Base-by-base conservation (phyloP, 2,113 vertebrate genomes). In the Onychorhynchus coronatus region DNA sequence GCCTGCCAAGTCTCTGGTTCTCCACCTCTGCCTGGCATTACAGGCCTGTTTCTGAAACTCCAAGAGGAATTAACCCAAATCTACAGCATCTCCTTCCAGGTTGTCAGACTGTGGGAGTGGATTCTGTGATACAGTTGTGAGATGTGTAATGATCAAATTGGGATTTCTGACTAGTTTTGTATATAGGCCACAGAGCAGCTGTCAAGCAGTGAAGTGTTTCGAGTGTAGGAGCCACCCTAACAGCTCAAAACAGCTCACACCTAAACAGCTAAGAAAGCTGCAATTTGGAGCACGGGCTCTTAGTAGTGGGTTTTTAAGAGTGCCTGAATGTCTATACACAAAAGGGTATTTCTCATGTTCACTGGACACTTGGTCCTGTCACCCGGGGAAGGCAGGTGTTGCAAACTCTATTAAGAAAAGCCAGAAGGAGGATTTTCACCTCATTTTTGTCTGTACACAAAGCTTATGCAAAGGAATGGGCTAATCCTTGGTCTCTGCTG, bases 401-500 rank as follows among this genome's bases (percentile, higher is more conserved):
- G 68, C 80, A 87, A 91, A 90, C 56, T 74, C 67, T 41, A 77
- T 91, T 81, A 93, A 82, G 76, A 75, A 91, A 89, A 92, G 61
- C 73, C 73, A 93, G 77, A 52, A 74, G 46, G 49, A 52, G 41
- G 80, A 87, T 94, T 96, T 94, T 86, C 88, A 85, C 92, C 70
- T 84, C 41, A 4, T 93, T 94, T 63, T 72, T 91, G 68, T 71
- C 90, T 44, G 41, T 62, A 89, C 23, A 47, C 84, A 46, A 93
- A 86, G 76, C 53, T 81, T 75, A 81, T 20, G 71, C 56, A 56
- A 89, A 94, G 68, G 49, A 82, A 66, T 39, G 49, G 63, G 30
- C 56, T 94, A 93, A 97, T 89, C 73, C 91, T 84, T 47, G 31
- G 84, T 79, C 70, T 91, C 80, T 75, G 73, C 56, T 65, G 41